Evolutionary conservation across 2,797 vertebrate species (phyloP), one percentile per base, ranked within the genome.

Genomic region (Sebastes jordani): DNA sequence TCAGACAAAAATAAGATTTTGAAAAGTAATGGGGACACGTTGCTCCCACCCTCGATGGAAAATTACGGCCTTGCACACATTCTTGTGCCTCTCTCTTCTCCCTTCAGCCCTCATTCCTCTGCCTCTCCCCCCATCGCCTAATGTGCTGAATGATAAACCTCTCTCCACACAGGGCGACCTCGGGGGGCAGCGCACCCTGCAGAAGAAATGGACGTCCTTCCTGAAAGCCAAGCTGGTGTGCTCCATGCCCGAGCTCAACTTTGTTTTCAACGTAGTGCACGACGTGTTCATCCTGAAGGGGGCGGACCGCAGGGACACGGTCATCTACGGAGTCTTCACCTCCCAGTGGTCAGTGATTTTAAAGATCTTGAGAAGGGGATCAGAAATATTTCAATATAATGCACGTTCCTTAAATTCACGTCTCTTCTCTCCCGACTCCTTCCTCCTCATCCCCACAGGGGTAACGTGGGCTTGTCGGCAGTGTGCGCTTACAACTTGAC

Each of bases 141-240:
- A 73, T 42, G 3, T 62, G 14, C 7, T 71, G 25, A 42, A 42
- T 42, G 38, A 54, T 58, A 6, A 61, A 72, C 16, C 14, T 54
- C 10, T 59, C 10, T 13, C 34, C 55, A 38, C 71, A 46, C 92
- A 99, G 98, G 97, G 97, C 0, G 98, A 99, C 93, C 95, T 97
- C 66, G 98, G 98, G 0, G 98, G 98, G 32, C 96, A 97, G 89
- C 95, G 98, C 86, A 99, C 96, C 14, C 93, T 99, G 74, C 98
- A 99, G 91, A 99, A 98, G 91, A 99, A 99, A 87, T 99, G 98
- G 98, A 99, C 98, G 0, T 97, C 98, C 6, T 99, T 99, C 93
- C 96, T 99, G 67, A 99, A 99, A 91, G 98, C 98, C 73, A 96
- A 97, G 80, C 92, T 99, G 87, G 96, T 99, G 77, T 99, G 98